Evolutionary conservation across 1,140 invertebrate genomes (phyloP).

Genomic region (Bombyx mori): DNA sequence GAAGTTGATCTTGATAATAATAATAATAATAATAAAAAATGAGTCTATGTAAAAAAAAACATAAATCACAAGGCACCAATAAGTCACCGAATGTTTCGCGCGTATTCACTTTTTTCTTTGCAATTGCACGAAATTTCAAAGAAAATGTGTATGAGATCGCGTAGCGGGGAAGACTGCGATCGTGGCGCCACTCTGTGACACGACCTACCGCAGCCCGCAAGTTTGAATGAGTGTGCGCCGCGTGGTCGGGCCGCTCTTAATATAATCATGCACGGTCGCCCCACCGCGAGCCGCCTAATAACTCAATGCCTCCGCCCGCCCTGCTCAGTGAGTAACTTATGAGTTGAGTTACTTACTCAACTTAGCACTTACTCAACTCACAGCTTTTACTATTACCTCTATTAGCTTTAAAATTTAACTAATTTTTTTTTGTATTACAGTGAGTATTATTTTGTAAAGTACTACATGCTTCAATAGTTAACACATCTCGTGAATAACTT

Average conservation of each 20-base stretch:
- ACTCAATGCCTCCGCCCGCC: constrained; percentile 31
- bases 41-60: constrained; percentile 25
- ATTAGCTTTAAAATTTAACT: too few species aligned
- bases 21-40: constrained; percentile 24
- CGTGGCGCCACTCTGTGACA: constrained; percentile 51
- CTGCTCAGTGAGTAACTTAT: constrained; percentile 8
- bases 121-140: constrained; percentile 67
- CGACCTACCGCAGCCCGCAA: constrained; percentile 60
- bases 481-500: too few species aligned
- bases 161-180: constrained; percentile 50
- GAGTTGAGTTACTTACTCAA: neutral
- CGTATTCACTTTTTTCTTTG: constrained; percentile 63
- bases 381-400: neutral
- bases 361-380: neutral
- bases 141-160: constrained; percentile 47
- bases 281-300: constrained; percentile 12
- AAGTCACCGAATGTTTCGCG: constrained; percentile 47
- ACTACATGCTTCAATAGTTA: too few species aligned
- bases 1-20: constrained; percentile 10
- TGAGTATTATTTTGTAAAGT: too few species aligned
- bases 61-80: constrained; percentile 45
- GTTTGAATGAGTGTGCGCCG: constrained; percentile 43
- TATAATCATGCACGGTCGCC: constrained; percentile 22
- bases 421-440: too few species aligned
- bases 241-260: constrained; percentile 29